Conservation (phyloP, 1,140 invertebrate genomes). For the Paralvinella palmiformis region DNA sequence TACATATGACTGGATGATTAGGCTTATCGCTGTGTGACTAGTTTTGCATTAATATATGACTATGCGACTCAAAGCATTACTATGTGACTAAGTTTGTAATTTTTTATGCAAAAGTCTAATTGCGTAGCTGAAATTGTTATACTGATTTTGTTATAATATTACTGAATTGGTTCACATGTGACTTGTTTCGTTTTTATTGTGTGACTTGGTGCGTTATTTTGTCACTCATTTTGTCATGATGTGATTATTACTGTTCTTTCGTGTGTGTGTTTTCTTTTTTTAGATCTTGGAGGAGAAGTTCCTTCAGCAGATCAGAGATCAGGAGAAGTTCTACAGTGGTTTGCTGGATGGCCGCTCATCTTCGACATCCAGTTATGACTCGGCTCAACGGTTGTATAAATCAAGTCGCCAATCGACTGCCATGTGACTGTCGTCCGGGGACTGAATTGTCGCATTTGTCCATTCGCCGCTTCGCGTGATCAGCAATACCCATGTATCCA, state of each 20-base stretch:
- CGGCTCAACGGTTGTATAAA: too few species aligned
- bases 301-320: slow-evolving; percentile 71
- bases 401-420: too few species aligned
- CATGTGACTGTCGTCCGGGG: too few species aligned
- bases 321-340: slow-evolving; percentile 67
- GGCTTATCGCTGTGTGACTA: too few species aligned
- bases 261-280: slow-evolving; percentile 1
- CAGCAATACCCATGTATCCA: too few species aligned
- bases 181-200: not conserved
- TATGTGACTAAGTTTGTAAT: not conserved
- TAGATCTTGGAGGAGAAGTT: slow-evolving; percentile 83
- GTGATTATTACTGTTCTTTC: not conserved
- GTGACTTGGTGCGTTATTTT: not conserved
- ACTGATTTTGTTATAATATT: not conserved
- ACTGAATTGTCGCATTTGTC: too few species aligned
- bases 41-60: too few species aligned
- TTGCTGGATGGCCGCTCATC: too few species aligned
- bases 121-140: not conserved
- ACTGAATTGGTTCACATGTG: not conserved
- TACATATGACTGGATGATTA: too few species aligned
- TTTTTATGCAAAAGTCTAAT: not conserved
- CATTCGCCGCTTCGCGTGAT: too few species aligned
- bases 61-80: too few species aligned
- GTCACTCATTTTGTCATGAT: not conserved
- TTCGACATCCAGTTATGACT: too few species aligned